Percentiles rank a stretch among this genome's conserved stretches.
These are phyloP conservation scores for Ciconia maguari DNA, from an alignment of 2,113 vertebrate species.

Conservation along the genomic window DNA sequence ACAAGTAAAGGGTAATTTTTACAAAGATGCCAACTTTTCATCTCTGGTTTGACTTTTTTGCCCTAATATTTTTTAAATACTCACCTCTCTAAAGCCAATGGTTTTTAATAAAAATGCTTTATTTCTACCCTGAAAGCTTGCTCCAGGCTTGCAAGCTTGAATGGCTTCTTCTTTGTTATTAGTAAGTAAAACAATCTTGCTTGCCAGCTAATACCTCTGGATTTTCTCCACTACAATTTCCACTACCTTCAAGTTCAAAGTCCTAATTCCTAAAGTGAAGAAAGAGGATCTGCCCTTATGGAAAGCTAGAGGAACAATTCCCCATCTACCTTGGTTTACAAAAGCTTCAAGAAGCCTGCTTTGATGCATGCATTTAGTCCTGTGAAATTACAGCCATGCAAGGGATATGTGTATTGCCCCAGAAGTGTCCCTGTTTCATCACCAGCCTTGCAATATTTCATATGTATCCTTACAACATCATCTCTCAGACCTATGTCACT, in stretches of 20 bases:
- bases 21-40: not conserved
- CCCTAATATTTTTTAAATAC: not conserved
- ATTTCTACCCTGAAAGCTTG: not conserved
- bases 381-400: not conserved
- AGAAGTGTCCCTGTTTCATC: not conserved
- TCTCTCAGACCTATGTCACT: not conserved
- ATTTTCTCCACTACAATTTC: not conserved
- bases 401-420: rapidly evolving
- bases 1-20: not conserved
- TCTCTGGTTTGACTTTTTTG: not conserved
- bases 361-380: not conserved
- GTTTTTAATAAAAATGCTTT: not conserved
- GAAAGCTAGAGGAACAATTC: not conserved
- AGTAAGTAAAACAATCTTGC: not conserved
- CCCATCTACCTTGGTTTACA: not conserved
- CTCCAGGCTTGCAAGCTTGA: not conserved
- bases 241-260: not conserved
- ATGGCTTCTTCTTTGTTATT: not conserved
- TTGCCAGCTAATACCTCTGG: not conserved
- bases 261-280: not conserved
- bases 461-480: no score
- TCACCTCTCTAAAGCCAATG: not conserved
- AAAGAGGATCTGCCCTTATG: not conserved
- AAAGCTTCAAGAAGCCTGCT: not conserved
- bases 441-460: not conserved